Evolutionary conservation across 35 echinoderm and acorn worm species (phyloP).

Genomic region (Heliocidaris erythrogramma): DNA sequence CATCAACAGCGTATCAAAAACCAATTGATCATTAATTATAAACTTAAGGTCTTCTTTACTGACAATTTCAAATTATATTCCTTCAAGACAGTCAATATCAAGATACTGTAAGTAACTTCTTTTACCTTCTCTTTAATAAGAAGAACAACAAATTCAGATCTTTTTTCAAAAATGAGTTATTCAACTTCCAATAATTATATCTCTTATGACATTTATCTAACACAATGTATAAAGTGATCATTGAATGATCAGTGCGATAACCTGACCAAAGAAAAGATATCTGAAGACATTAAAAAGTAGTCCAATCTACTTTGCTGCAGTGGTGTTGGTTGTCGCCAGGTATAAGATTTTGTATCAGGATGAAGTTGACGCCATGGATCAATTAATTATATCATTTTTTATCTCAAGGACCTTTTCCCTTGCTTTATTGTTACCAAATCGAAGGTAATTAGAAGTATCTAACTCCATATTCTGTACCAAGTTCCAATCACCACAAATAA

Average conservation of each 20-base stretch:
- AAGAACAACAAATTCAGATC: background rate
- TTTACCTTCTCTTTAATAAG: conserved; percentile 13
- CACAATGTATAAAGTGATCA: no score
- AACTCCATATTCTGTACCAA: background rate
- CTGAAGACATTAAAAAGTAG: conserved; percentile 11
- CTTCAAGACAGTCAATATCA: no score
- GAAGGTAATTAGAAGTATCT: background rate
- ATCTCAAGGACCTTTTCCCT: background rate
- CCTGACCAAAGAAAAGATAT: background rate
- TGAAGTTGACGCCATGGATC: background rate
- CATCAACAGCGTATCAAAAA: no score
- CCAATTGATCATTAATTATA: no score
- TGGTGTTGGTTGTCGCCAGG: background rate
- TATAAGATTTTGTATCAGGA: background rate
- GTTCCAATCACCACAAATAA: no score
- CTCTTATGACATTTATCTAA: no score
- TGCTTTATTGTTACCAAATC: conserved; percentile 10
- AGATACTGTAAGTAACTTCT: background rate
- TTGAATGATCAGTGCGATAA: background rate
- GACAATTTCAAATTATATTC: no score
- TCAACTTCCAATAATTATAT: background rate
- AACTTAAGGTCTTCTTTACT: no score
- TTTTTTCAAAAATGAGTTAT: conserved; percentile 18
- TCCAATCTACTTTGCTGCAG: no score
- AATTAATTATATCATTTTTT: background rate